phyloP scores from a whole-genome alignment of 2,888 invertebrate species.

The Tetrapedia diversipes region DNA sequence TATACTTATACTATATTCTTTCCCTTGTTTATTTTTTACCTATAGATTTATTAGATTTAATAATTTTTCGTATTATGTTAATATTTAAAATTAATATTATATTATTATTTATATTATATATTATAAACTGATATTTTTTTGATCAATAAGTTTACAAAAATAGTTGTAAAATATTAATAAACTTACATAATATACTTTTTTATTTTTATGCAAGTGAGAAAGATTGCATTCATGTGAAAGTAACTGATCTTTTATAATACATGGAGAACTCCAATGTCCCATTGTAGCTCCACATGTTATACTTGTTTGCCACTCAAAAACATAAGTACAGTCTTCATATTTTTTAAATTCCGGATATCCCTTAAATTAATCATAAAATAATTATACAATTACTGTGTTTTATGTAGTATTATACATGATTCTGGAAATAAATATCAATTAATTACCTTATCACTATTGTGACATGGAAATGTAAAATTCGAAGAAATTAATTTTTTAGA shows the following conservation, averaged over 20 bases:
- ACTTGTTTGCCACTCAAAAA: slow-evolving; percentile 77
- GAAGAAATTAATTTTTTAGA: slow-evolving; percentile 63
- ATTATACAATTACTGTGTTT: neutral
- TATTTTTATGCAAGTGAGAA: slow-evolving; percentile 60
- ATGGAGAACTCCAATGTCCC: slow-evolving; percentile 69
- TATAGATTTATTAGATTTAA: slow-evolving; percentile 30
- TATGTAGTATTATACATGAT: neutral
- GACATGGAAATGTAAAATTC: slow-evolving; percentile 70
- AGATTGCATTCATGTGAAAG: slow-evolving; percentile 70
- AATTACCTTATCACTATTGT: slow-evolving; percentile 60
- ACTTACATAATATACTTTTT: slow-evolving; percentile 67
- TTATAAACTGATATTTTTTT: neutral
- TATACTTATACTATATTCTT: slow-evolving; percentile 71
- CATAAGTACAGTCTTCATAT: slow-evolving; percentile 73
- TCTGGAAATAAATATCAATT: neutral
- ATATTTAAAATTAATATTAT: too few species aligned
- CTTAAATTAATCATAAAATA: slow-evolving; percentile 55
- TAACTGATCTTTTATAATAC: slow-evolving; percentile 68
- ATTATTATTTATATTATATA: neutral
- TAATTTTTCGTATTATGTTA: too few species aligned
- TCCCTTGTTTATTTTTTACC: slow-evolving; percentile 66
- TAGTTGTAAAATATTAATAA: neutral
- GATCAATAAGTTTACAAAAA: neutral
- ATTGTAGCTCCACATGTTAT: slow-evolving; percentile 69
- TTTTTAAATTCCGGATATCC: slow-evolving; percentile 67